Evolutionary conservation across 2,888 invertebrate species (phyloP).

Genomic region (Protophormia terraenovae): DNA sequence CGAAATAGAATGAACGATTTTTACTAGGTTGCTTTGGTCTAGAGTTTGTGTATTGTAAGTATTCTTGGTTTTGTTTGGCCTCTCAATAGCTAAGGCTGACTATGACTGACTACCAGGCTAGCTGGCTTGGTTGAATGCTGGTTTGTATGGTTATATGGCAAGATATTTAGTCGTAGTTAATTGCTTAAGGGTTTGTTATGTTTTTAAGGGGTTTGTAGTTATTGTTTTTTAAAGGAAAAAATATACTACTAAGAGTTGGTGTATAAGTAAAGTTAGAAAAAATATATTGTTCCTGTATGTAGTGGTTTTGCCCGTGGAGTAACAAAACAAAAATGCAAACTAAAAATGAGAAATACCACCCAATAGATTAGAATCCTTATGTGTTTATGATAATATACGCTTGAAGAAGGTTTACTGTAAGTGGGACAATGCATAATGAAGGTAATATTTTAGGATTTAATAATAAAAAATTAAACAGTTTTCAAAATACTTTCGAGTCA

Average conservation of each 20-base stretch:
- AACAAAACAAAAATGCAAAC: constrained; percentile 25
- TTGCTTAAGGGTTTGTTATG: constrained; percentile 53
- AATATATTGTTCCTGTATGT: constrained; percentile 8
- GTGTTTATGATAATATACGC: constrained; percentile 36
- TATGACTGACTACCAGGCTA: constrained; percentile 27
- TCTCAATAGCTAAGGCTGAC: constrained; percentile 14
- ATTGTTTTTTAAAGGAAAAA: constrained; percentile 42
- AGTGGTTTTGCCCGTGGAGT: constrained; percentile 20
- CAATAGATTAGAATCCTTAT: constrained; percentile 60
- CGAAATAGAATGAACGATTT: constrained; percentile 40
- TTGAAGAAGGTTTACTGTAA: neutral
- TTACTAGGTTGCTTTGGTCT: constrained; percentile 5
- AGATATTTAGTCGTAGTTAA: constrained; percentile 74
- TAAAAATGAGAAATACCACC: constrained; percentile 30
- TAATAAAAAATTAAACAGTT: neutral
- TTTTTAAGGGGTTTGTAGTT: constrained; percentile 58
- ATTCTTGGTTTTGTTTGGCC: constrained; percentile 44
- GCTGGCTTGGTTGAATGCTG: constrained; percentile 58
- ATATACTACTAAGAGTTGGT: neutral
- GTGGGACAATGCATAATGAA: constrained; percentile 1
- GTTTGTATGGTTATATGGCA: constrained; percentile 75
- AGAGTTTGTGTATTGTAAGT: constrained; percentile 34
- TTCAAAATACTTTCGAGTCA: too few species aligned
- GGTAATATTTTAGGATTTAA: too few species aligned
- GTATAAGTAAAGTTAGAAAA: constrained; percentile 11